Conservation (phyloP, 2,113 vertebrate genomes). For the Oncorhynchus kisutch region DNA sequence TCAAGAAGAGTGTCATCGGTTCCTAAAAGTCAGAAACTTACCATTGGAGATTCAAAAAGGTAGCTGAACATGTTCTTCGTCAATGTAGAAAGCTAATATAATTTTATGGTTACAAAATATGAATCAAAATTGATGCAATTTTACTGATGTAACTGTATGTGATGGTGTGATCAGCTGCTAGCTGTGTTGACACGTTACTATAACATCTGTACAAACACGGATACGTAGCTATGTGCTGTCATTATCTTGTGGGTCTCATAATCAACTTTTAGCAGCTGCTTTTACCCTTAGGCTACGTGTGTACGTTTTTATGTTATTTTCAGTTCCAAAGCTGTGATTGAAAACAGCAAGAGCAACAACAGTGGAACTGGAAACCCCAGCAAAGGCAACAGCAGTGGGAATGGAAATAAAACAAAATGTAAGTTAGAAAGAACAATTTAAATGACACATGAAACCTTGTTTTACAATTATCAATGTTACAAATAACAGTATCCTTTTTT, state of each 20-base stretch:
- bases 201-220: neutral
- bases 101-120: too few species aligned
- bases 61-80: neutral
- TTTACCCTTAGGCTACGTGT: neutral
- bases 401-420: too few species aligned
- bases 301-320: neutral
- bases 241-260: too few species aligned
- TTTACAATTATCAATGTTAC: too few species aligned
- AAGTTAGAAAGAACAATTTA: too few species aligned
- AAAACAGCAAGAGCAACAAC: conserved; percentile 47
- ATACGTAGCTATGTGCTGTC: neutral
- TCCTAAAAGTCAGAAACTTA: conserved; percentile 27
- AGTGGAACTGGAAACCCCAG: conserved; percentile 24
- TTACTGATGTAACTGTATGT: neutral
- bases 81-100: neutral
- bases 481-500: too few species aligned
- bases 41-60: conserved; percentile 42
- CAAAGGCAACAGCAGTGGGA: too few species aligned
- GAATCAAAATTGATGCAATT: neutral
- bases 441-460: too few species aligned
- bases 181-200: neutral
- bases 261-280: neutral
- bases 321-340: conserved; percentile 51
- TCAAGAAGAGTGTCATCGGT: conserved; percentile 41
- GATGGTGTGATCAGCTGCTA: too few species aligned